Evolutionary conservation across 2,888 invertebrate species (phyloP).

Genomic region (Tinea semifulvella): DNA sequence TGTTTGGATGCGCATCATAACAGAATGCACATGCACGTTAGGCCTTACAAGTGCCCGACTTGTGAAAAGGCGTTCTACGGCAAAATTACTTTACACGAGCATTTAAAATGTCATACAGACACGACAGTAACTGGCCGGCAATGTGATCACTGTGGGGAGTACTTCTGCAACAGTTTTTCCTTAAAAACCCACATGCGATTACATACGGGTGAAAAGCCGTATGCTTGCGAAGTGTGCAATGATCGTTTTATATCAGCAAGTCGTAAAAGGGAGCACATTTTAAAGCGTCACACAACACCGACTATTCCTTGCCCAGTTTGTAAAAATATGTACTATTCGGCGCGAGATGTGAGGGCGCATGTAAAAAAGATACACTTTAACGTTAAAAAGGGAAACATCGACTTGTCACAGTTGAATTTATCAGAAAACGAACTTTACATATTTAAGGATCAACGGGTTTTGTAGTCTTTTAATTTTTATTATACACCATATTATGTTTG

Average conservation of each 20-base stretch:
- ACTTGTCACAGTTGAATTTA: not conserved
- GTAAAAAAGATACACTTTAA: slow-evolving; percentile 33
- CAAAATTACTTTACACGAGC: not conserved
- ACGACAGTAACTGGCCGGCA: not conserved
- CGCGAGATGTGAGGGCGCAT: slow-evolving; percentile 33
- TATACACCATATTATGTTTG: too few species aligned
- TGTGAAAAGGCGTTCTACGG: slow-evolving; percentile 30
- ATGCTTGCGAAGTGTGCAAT: slow-evolving; percentile 33
- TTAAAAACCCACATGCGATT: slow-evolving; percentile 35
- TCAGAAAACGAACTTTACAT: slow-evolving; percentile 3
- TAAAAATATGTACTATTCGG: slow-evolving; percentile 30
- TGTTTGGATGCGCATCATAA: slow-evolving; percentile 39
- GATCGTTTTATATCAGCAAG: slow-evolving; percentile 37
- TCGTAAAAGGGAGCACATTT: slow-evolving; percentile 36
- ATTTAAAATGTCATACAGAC: slow-evolving; percentile 6
- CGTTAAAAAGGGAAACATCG: not conserved
- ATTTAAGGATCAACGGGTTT: slow-evolving; percentile 4
- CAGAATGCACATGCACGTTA: slow-evolving; percentile 31
- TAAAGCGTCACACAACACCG: slow-evolving; percentile 21
- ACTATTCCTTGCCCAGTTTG: slow-evolving; percentile 30
- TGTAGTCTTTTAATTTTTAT: too few species aligned
- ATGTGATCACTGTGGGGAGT: slow-evolving; percentile 28
- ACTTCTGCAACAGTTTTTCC: slow-evolving; percentile 34
- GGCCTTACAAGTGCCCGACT: slow-evolving; percentile 32
- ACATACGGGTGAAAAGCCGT: slow-evolving; percentile 36